phyloP scores from a whole-genome alignment of 2,888 invertebrate species.

The Andrena fulva region DNA sequence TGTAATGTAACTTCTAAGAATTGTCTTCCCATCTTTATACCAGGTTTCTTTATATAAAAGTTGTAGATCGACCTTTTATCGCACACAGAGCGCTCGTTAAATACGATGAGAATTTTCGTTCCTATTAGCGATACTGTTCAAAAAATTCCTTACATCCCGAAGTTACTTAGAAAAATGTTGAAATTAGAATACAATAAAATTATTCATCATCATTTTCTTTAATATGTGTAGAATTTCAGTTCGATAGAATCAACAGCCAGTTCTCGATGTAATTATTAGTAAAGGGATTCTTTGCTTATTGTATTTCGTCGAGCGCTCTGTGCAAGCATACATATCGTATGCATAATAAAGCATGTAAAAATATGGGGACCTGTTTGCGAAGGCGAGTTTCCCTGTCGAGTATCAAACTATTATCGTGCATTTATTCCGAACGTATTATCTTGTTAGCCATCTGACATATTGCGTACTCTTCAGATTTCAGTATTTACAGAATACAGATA shows the following conservation, averaged over 20 bases:
- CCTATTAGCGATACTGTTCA: not conserved
- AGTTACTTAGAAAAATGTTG: not conserved
- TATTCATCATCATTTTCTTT: not conserved
- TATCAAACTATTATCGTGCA: conserved; percentile 3
- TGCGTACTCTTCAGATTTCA: conserved; percentile 7
- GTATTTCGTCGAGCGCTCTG: conserved; percentile 13
- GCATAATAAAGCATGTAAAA: conserved; percentile 16
- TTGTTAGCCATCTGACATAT: not conserved
- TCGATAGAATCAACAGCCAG: not conserved
- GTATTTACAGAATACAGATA: not conserved
- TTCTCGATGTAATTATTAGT: not conserved
- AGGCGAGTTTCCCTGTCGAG: conserved; percentile 18
- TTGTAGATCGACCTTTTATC: conserved; percentile 2
- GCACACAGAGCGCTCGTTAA: conserved; percentile 15
- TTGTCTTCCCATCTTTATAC: conserved; percentile 62
- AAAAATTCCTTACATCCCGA: not conserved
- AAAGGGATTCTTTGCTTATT: not conserved
- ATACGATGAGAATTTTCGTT: conserved; percentile 5
- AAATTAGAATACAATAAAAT: not conserved
- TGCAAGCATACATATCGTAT: conserved; percentile 14
- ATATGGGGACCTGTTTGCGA: conserved; percentile 2
- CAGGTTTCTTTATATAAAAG: conserved; percentile 45
- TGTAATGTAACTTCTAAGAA: conserved; percentile 60
- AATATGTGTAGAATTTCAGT: not conserved
- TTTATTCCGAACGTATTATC: not conserved